Evolutionary conservation across 2,113 vertebrate genomes (phyloP).

Genomic region (Pelmatolapia mariae): DNA sequence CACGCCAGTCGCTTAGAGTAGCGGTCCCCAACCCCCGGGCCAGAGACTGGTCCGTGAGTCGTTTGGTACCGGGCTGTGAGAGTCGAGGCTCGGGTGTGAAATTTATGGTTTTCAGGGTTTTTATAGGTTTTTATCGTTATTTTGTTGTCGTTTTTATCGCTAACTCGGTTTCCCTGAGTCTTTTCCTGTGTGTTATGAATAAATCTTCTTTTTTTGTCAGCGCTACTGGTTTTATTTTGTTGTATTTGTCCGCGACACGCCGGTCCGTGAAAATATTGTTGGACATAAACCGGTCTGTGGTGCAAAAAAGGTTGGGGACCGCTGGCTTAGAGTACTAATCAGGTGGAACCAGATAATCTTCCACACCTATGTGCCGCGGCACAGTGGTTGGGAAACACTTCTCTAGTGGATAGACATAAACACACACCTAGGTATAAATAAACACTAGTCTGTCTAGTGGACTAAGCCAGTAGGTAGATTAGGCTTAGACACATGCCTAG

Average conservation of each 20-base stretch:
- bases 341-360: not conserved
- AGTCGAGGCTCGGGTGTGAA: not conserved
- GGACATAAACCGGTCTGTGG: accelerated
- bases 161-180: not conserved
- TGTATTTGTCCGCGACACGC: not conserved
- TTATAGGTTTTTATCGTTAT: not conserved
- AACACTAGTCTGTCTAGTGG: not conserved
- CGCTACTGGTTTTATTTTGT: not conserved
- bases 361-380: not conserved
- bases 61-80: not conserved
- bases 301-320: not conserved
- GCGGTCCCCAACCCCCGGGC: not conserved
- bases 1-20: accelerated
- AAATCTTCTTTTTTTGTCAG: not conserved
- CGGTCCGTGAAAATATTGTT: not conserved
- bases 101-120: accelerated
- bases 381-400: not conserved
- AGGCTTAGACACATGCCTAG: not conserved
- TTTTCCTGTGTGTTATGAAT: not conserved
- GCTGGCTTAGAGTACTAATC: not conserved
- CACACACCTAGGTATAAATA: not conserved
- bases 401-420: not conserved
- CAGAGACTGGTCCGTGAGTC: not conserved
- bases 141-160: not conserved
- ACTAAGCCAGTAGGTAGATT: not conserved